These are phyloP conservation scores for Tinea semifulvella DNA, from an alignment of 2,888 invertebrate species.

Conservation along the genomic window DNA sequence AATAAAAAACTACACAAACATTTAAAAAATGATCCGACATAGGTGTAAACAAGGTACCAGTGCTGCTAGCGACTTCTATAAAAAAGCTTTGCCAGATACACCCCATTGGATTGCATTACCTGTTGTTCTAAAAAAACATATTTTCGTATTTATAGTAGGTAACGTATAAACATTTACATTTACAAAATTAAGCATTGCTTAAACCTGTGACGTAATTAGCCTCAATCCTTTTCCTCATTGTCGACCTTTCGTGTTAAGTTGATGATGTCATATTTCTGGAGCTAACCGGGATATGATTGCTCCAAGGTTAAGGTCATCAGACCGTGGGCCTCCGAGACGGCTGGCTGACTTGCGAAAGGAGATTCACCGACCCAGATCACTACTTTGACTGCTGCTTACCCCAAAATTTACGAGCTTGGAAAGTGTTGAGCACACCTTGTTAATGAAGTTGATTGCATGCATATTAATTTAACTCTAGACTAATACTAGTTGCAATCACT, in stretches of 20 bases:
- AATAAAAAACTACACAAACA: too few species aligned
- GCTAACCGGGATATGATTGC: slow-evolving; percentile 39
- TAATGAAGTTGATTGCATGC: too few species aligned
- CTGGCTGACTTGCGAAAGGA: slow-evolving; percentile 54
- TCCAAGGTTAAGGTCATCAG: slow-evolving; percentile 54
- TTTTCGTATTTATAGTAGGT: too few species aligned
- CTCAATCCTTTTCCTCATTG: neutral
- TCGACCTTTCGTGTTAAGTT: slow-evolving; percentile 4
- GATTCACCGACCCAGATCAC: slow-evolving; percentile 47
- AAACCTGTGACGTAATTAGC: neutral
- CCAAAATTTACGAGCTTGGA: slow-evolving; percentile 28
- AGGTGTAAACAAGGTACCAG: too few species aligned
- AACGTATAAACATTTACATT: neutral
- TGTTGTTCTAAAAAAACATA: too few species aligned
- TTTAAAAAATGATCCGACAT: too few species aligned
- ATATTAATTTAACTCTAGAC: too few species aligned
- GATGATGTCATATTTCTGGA: slow-evolving; percentile 51
- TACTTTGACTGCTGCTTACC: slow-evolving; percentile 35
- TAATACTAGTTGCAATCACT: too few species aligned
- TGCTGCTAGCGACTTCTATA: too few species aligned
- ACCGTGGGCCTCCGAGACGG: slow-evolving; percentile 52
- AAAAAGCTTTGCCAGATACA: too few species aligned
- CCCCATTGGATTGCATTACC: too few species aligned
- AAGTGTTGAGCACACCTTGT: slow-evolving; percentile 10
- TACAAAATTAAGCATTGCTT: neutral